Evolutionary conservation across 1,140 invertebrate species (phyloP).

Genomic region (Trachymyrmex septentrionalis): DNA sequence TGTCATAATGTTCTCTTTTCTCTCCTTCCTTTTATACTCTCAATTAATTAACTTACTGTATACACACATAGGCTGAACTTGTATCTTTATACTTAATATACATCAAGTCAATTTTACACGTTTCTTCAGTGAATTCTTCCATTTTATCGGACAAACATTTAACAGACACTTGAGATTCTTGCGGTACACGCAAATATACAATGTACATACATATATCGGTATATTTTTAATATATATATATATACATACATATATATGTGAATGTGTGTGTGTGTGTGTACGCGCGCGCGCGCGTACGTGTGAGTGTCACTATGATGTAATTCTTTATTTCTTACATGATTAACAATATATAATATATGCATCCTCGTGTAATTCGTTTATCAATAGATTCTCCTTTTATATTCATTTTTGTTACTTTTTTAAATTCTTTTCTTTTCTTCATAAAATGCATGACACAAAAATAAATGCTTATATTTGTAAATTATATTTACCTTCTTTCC

Average conservation of each 20-base stretch:
- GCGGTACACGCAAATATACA: slow-evolving; percentile 68
- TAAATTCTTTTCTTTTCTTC: slow-evolving; percentile 66
- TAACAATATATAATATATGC: slow-evolving; percentile 56
- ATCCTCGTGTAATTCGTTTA: slow-evolving; percentile 57
- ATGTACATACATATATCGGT: slow-evolving; percentile 62
- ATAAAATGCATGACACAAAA: slow-evolving; percentile 86
- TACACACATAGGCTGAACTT: slow-evolving; percentile 78
- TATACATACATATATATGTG: slow-evolving; percentile 59
- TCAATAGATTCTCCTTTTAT: slow-evolving; percentile 65
- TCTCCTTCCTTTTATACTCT: background rate
- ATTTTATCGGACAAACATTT: slow-evolving; percentile 72
- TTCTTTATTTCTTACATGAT: slow-evolving; percentile 38
- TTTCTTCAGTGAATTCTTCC: slow-evolving; percentile 71
- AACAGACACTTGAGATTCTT: slow-evolving; percentile 80
- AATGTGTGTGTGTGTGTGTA: background rate
- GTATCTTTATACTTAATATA: slow-evolving; percentile 72
- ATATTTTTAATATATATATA: slow-evolving; percentile 60
- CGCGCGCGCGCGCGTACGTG: background rate
- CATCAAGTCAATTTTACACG: slow-evolving; percentile 60
- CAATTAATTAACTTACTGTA: slow-evolving; percentile 65
- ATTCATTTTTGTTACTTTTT: slow-evolving; percentile 45
- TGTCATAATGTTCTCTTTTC: background rate
- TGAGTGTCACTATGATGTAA: slow-evolving; percentile 62
- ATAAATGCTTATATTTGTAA: slow-evolving; percentile 84
- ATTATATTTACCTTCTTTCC: slow-evolving; percentile 67